Evolutionary conservation across 2,797 vertebrate genomes (phyloP).

Genomic region (Lycodopsis pacificus): DNA sequence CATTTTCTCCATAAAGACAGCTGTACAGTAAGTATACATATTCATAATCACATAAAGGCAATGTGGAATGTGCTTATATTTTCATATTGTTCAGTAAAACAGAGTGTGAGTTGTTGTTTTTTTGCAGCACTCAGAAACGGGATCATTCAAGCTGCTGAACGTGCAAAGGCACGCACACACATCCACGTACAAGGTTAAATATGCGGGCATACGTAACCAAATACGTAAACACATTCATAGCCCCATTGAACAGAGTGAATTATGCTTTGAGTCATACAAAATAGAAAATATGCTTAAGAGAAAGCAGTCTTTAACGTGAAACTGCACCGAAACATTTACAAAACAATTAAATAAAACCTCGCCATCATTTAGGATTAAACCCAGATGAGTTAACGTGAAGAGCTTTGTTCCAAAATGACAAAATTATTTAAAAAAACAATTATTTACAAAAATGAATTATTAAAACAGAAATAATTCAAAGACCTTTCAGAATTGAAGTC

Average conservation of each 20-base stretch:
- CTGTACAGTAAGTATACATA: neutral
- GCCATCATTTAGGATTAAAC: neutral
- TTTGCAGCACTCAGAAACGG: slow-evolving; percentile 14
- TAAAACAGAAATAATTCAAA: neutral
- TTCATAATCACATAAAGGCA: slow-evolving; percentile 8
- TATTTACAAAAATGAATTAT: neutral
- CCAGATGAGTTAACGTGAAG: neutral
- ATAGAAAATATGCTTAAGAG: neutral
- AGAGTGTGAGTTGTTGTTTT: neutral
- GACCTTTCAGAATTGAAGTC: neutral
- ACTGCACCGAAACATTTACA: neutral
- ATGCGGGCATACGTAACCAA: neutral
- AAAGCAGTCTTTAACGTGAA: neutral
- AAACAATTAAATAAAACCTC: neutral
- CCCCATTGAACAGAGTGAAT: neutral
- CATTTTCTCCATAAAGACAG: slow-evolving; percentile 2
- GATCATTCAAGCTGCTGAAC: slow-evolving; percentile 24
- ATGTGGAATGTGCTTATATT: neutral
- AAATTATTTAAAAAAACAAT: neutral
- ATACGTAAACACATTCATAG: neutral
- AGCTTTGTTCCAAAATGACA: neutral
- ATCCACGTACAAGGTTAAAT: neutral
- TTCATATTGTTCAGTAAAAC: neutral
- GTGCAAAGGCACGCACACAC: slow-evolving; percentile 44
- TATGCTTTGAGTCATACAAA: neutral